Evolutionary conservation across 2,888 invertebrate species (phyloP), one percentile per base, ranked within the genome.

Genomic region (Synanthedon andrenaeformis): DNA sequence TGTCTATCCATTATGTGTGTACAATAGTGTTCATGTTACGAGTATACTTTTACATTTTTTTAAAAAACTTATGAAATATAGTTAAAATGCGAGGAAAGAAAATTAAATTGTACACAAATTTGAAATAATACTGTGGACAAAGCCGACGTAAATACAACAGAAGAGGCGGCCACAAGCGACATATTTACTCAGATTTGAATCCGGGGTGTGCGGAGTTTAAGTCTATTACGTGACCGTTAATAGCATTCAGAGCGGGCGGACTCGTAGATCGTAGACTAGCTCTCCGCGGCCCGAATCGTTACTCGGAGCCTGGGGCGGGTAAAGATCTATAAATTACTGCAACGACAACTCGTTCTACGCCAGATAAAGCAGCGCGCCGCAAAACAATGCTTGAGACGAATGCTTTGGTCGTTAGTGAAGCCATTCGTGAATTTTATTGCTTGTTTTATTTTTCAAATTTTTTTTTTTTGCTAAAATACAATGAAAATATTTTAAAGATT

Each of bases 301-400:
- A 74, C 72, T 72, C 67, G 64, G 64, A 67, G 78, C 81, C 77
- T 64, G 78, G 74, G 81, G 82, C 82, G 81, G 81, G 76, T 77
- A 76, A 76, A 79, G 70, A 79, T 81, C 84, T 82, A 86, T 86
- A 85, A 85, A 84, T 85, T 82, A 85, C 78, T 72, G 72, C 63
- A 83, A 85, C 81, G 84, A 83, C 82, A 84, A 82, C 82, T 83
- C 80, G 81, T 82, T 84, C 80, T 72, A 72, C 73, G 76, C 79
- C 80, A 84, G 83, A 84, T 85, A 83, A 84, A 80, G 82, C 82
- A 74, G 74, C 76, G 74, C 76, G 76, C 80, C 82, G 69, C 84
- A 81, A 85, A 82, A 86, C 84, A 85, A 84, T 82, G 75, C 77
- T 74, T 70, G 70, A 70, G 76, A 77, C 79, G 77, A 82, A 80